Base-by-base conservation (phyloP, 2,113 vertebrate genomes). In the Motacilla alba region DNA sequence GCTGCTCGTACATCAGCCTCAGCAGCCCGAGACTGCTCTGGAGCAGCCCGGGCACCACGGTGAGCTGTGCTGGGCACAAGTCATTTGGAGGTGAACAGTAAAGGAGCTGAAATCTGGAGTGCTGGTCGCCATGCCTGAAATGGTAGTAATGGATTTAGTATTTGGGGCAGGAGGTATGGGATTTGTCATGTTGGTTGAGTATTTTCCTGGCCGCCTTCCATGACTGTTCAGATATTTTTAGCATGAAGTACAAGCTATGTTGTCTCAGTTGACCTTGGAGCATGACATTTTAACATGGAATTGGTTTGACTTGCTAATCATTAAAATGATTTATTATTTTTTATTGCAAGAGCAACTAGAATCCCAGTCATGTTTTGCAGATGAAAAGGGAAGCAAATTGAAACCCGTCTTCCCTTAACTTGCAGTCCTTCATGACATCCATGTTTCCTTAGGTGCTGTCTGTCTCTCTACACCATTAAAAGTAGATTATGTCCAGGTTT, bases 161-260 rank as follows among this genome's bases (percentile, higher is more conserved):
- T 96, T 96, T 96, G 95, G 94, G 86, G 90, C 86, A 94, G 92
- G 92, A 96, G 93, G 83, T 82, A 92, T 92, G 95, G 92, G 94
- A 94, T 96, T 96, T 96, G 92, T 96, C 90, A 83, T 96, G 93
- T 91, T 95, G 79, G 87, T 72, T 87, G 88, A 86, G 55, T 85
- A 94, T 95, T 97, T 95, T 96, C 96, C 94, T 95, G 93, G 96
- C 92, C 0, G 15, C 78, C 56, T 96, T 96, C 92, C 95, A 96
- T 83, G 82, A 30, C 85, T 78, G 79, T 74, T 93, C 60, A n/a
- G 95, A 78, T 96, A 96, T 96, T 96, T 97, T 96, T 95, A 96
- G 96, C 79, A 49, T 81, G 92, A 83, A 95, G 92, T 60, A 49
- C 83, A 86, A 69, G 90, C 93, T 79, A 78, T 92, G 96, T 94